Evolutionary conservation across 2,888 invertebrate genomes (phyloP).

Genomic region (Drosophila setosimentum): DNA sequence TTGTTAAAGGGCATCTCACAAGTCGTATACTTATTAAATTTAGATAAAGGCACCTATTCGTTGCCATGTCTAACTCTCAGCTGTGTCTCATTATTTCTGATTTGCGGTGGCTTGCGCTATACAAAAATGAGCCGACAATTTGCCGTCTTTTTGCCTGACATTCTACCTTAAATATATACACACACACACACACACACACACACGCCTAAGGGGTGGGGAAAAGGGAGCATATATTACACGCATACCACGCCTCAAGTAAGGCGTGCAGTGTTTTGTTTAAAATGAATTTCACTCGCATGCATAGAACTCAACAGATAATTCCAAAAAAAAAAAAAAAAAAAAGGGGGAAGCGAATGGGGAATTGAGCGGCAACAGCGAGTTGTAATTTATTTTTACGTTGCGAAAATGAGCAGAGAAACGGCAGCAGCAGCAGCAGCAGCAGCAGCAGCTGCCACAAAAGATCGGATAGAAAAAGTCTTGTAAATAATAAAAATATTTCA

Average conservation of each 20-base stretch:
- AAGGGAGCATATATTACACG: conserved; percentile 40
- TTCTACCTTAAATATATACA: conserved; percentile 10
- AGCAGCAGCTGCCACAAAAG: conserved; percentile 36
- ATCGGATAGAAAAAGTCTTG: conserved; percentile 43
- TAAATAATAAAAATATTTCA: conserved; percentile 69
- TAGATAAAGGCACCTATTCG: not conserved
- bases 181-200: no score
- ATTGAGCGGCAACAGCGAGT: conserved; percentile 33
- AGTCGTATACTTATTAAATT: not conserved
- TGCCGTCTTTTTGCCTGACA: conserved; percentile 51
- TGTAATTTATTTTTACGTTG: conserved; percentile 68
- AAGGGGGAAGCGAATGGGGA: not conserved
- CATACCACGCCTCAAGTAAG: conserved; percentile 45
- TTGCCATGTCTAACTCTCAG: conserved; percentile 52
- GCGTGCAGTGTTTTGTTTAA: conserved; percentile 52
- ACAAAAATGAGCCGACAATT: conserved; percentile 47
- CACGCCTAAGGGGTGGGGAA: not conserved
- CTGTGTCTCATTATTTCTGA: conserved; percentile 77
- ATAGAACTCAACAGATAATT: conserved; percentile 30
- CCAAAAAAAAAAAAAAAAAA: no score
- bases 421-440: conserved; percentile 7
- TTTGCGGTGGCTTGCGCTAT: conserved; percentile 55
- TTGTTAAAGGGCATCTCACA: not conserved
- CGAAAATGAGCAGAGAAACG: conserved; percentile 38
- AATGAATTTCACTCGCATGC: conserved; percentile 53